Evolutionary conservation across 2,113 vertebrate genomes (phyloP).

Genomic region (Leptobrachium ailaonicum): DNA sequence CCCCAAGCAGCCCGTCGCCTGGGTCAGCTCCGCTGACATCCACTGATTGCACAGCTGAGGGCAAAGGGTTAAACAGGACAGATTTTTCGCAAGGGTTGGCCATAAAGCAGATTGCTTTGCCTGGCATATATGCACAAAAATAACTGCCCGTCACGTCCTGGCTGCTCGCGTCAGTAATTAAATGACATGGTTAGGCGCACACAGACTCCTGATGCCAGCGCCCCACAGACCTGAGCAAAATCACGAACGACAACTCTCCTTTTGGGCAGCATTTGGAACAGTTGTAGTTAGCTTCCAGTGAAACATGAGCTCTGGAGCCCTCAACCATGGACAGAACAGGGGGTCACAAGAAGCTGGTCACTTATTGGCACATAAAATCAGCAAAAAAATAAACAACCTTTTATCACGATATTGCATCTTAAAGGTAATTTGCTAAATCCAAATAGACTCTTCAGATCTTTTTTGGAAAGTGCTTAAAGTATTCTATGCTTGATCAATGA

Average conservation of each 20-base stretch:
- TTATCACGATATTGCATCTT: no score
- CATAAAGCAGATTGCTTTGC: conserved; percentile 64
- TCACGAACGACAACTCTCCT: conserved; percentile 53
- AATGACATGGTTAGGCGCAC: conserved; percentile 68
- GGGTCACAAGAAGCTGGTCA: background rate
- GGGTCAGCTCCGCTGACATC: no score
- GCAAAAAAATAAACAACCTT: no score
- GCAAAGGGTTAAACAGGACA: conserved; percentile 18
- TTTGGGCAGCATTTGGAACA: conserved; percentile 45
- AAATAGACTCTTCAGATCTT: no score
- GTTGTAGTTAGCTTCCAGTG: background rate
- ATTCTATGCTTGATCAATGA: no score
- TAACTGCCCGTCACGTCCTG: conserved; percentile 57
- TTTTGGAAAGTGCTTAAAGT: no score
- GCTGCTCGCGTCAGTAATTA: conserved; percentile 61
- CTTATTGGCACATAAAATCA: background rate
- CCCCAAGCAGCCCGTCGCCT: no score
- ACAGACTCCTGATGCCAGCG: conserved; percentile 58
- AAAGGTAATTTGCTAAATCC: no score
- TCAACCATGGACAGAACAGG: background rate
- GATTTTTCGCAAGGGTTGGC: conserved; percentile 5
- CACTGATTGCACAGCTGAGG: background rate
- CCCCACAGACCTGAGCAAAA: conserved; percentile 54
- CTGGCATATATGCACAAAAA: conserved; percentile 54
- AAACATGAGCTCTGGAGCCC: background rate